Percentiles rank a stretch among this genome's conserved stretches.
Conservation (phyloP, 2,113 vertebrate genomes). For the Steatornis caripensis region DNA sequence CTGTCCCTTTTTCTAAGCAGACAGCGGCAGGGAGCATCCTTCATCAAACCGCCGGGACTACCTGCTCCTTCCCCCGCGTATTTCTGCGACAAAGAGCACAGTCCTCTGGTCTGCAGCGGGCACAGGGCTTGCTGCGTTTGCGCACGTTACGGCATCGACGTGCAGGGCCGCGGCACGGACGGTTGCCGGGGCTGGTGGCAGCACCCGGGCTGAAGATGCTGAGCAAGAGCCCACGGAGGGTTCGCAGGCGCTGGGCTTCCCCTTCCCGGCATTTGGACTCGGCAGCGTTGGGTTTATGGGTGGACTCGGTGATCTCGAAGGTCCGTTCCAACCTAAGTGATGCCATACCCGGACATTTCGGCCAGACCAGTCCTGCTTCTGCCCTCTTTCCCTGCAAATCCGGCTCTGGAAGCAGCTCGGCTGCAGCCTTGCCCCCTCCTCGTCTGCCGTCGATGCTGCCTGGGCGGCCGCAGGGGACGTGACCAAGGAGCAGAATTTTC, state of each 20-base stretch:
- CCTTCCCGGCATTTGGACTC: accelerated
- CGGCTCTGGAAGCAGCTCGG: not conserved
- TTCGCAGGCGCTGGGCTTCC: accelerated
- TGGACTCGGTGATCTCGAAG: accelerated
- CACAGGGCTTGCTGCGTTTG: accelerated
- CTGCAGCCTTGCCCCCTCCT: too few relatives aligned
- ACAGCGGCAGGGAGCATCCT: not conserved
- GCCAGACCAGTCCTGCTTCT: not conserved
- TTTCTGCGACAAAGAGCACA: accelerated
- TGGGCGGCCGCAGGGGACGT: accelerated
- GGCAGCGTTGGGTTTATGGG: accelerated
- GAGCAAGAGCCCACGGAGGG: accelerated
- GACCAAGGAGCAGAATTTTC: not conserved
- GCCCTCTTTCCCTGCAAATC: not conserved
- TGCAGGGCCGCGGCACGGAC: accelerated
- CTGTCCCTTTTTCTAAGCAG: not conserved
- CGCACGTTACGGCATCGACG: accelerated
- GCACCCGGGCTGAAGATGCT: not conserved
- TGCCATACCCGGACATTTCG: not conserved
- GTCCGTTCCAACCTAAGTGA: not conserved
- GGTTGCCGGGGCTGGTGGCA: accelerated
- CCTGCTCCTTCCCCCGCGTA: accelerated
- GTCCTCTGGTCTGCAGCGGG: not conserved
- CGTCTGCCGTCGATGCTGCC: not conserved
- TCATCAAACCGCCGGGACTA: accelerated